A percentile compares a stretch with the other conserved stretches of the same genome.
These are phyloP conservation scores for Thera obeliscata DNA, from an alignment of 2,888 invertebrate genomes.

Conservation along the genomic window DNA sequence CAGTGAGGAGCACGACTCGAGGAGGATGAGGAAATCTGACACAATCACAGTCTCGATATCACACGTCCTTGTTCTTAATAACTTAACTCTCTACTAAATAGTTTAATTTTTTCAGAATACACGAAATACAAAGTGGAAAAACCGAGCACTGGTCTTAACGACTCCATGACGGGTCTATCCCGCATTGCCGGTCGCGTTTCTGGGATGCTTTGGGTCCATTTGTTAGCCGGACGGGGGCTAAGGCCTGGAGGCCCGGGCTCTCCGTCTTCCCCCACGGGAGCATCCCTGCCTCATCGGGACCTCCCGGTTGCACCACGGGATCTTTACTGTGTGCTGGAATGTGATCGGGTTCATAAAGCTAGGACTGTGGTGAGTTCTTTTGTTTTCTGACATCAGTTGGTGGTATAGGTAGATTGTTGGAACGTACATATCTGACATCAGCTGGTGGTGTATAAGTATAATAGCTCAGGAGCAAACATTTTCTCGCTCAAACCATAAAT, in stretches of 20 bases:
- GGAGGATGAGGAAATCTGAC: too few species aligned
- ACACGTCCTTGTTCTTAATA: too few species aligned
- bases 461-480: too few species aligned
- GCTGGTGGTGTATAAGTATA: too few species aligned
- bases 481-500: too few species aligned
- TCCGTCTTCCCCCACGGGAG: slow-evolving; percentile 88
- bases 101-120: slow-evolving; percentile 86
- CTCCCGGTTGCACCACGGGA: slow-evolving; percentile 87
- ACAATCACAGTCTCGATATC: too few species aligned
- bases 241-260: slow-evolving; percentile 88
- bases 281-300: slow-evolving; percentile 77
- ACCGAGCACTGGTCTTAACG: slow-evolving; percentile 82
- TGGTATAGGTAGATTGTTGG: too few species aligned
- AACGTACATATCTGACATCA: too few species aligned
- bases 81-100: too few species aligned
- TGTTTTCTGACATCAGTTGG: neutral
- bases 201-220: slow-evolving; percentile 95
- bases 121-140: slow-evolving; percentile 96
- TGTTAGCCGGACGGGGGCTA: slow-evolving; percentile 94
- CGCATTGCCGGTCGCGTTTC: slow-evolving; percentile 86
- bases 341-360: slow-evolving; percentile 98
- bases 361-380: slow-evolving; percentile 91
- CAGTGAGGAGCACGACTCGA: too few species aligned
- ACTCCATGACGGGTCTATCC: slow-evolving; percentile 83
- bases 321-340: slow-evolving; percentile 98